Conservation (phyloP, 2,797 vertebrate genomes). For the Spheniscus humboldti region DNA sequence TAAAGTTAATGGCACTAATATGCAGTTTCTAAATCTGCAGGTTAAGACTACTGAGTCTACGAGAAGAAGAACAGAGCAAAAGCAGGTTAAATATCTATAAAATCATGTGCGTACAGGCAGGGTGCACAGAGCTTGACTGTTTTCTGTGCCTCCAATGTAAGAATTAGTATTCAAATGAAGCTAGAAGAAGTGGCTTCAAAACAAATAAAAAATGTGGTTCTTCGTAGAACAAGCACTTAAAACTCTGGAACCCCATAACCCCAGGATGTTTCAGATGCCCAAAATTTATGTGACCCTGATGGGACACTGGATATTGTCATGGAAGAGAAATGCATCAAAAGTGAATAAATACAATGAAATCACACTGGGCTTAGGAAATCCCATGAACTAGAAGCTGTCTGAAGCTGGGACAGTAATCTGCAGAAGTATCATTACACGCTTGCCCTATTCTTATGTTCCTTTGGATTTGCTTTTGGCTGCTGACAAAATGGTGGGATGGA, state of each 20-base stretch:
- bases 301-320: background rate
- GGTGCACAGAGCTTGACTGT: background rate
- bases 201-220: background rate
- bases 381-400: background rate
- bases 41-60: fast-evolving
- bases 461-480: background rate
- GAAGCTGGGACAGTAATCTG: background rate
- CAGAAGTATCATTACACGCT: background rate
- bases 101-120: fast-evolving
- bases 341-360: background rate
- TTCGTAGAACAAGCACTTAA: background rate
- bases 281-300: background rate
- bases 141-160: background rate
- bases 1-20: background rate
- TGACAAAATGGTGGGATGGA: background rate
- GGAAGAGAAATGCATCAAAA: background rate
- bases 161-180: background rate
- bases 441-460: background rate
- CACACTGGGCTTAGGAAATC: background rate
- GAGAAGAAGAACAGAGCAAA: background rate
- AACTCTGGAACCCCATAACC: background rate
- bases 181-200: background rate
- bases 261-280: background rate
- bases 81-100: background rate
- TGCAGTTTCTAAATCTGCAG: background rate